A percentile compares a stretch with the other conserved stretches of the same genome.
phyloP scores from a whole-genome alignment of 2,888 invertebrate genomes.

The Tromatobia lineatoria region DNA sequence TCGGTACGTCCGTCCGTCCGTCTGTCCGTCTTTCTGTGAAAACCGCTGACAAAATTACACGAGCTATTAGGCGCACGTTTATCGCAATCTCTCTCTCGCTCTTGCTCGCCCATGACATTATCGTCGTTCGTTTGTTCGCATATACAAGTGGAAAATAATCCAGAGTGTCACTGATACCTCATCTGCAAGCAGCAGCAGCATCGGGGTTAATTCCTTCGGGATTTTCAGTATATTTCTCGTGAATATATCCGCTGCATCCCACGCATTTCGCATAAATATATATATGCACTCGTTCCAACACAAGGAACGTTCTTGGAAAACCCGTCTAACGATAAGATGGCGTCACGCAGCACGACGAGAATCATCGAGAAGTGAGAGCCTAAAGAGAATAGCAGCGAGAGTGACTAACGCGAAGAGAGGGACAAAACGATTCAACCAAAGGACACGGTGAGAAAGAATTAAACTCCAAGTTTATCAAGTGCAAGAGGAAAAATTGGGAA shows the following conservation, averaged over 20 bases:
- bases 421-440: constrained; percentile 42
- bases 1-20: constrained; percentile 22
- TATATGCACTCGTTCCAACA: constrained; percentile 8
- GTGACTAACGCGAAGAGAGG: background rate
- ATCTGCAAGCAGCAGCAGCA: background rate
- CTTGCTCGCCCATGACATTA: too few species aligned
- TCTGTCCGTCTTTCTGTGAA: constrained; percentile 23
- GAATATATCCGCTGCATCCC: constrained; percentile 12
- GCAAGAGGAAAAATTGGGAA: too few species aligned
- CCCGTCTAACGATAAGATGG: constrained; percentile 77
- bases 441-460: constrained; percentile 1
- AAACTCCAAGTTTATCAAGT: too few species aligned
- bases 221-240: too few species aligned
- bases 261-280: constrained; percentile 23
- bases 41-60: background rate
- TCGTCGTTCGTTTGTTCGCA: too few species aligned
- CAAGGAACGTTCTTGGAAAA: constrained; percentile 65
- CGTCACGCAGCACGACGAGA: constrained; percentile 78
- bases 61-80: too few species aligned
- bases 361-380: constrained; percentile 70
- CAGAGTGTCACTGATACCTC: too few species aligned
- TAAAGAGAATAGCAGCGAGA: constrained; percentile 39
- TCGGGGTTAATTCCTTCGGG: too few species aligned
- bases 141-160: too few species aligned
- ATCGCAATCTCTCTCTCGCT: too few species aligned